Percentiles rank a stretch among this genome's conserved stretches.
phyloP scores from a whole-genome alignment of 2,888 invertebrate species.

The Chouioia cunea region DNA sequence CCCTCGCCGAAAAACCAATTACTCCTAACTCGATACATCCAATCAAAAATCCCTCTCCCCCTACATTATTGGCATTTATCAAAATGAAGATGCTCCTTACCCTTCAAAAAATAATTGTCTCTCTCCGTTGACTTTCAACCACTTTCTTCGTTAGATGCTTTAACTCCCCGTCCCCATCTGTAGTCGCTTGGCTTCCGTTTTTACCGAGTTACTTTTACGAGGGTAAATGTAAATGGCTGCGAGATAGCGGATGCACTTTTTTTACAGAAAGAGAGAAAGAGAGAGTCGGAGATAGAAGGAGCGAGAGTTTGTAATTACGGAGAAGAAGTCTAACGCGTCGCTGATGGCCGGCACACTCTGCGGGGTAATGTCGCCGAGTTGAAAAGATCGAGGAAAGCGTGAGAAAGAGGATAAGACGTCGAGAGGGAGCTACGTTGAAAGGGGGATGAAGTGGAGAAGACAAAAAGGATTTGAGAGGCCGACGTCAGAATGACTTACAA shows the following conservation, averaged over 20 bases:
- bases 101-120: constrained; percentile 6
- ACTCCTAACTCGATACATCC: constrained; percentile 1
- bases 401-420: constrained; percentile 14
- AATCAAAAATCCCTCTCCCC: background rate
- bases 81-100: constrained; percentile 20
- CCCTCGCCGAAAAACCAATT: background rate
- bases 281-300: constrained; percentile 34
- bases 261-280: constrained; percentile 13
- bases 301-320: constrained; percentile 63
- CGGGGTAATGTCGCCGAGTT: constrained; percentile 62
- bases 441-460: constrained; percentile 20
- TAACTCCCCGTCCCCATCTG: background rate
- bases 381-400: constrained; percentile 48
- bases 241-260: too few relatives aligned
- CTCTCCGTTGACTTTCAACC: background rate
- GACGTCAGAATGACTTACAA: constrained; percentile 17
- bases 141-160: background rate
- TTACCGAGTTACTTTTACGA: constrained; percentile 60
- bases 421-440: constrained; percentile 5
- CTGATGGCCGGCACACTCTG: constrained; percentile 57
- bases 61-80: background rate
- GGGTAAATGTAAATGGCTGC: constrained; percentile 56
- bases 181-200: background rate
- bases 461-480: constrained; percentile 31
- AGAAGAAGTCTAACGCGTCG: constrained; percentile 61